Percentiles rank a stretch among this genome's conserved stretches.
Conservation (phyloP, 2,113 vertebrate genomes). For the Dolichallabes microphthalmus region DNA sequence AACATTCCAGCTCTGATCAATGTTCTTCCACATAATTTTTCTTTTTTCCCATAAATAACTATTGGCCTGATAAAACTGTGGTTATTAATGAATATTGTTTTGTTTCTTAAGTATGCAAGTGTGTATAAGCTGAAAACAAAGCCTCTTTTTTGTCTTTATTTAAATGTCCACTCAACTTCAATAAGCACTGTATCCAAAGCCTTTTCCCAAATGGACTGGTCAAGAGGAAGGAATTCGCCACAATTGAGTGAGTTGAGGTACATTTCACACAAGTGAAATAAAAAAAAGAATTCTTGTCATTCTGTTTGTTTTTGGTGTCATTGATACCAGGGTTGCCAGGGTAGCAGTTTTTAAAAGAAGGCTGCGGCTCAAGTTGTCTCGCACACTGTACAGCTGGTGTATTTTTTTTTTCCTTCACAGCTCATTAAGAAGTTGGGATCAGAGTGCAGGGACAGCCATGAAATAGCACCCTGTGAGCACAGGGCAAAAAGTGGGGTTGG, state of each 20-base stretch:
- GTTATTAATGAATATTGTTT: not conserved
- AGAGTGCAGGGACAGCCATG: not conserved
- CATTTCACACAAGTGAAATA: no score
- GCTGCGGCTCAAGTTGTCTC: not conserved
- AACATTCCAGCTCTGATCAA: slow-evolving; percentile 20
- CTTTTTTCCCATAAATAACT: not conserved
- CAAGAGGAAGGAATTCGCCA: not conserved
- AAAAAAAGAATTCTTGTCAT: no score
- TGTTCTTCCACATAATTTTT: not conserved
- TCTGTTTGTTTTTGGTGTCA: not conserved
- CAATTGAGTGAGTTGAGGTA: no score
- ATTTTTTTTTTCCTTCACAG: not conserved
- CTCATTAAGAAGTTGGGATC: not conserved
- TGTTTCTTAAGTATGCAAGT: not conserved
- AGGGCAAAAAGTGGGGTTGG: not conserved
- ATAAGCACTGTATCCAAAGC: not conserved
- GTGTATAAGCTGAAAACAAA: not conserved
- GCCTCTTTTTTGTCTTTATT: not conserved
- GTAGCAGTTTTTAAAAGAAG: not conserved
- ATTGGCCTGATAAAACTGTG: not conserved
- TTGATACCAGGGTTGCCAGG: not conserved
- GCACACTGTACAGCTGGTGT: not conserved
- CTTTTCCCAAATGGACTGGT: not conserved
- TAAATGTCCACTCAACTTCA: not conserved
- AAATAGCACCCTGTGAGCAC: not conserved